phyloP scores from a whole-genome alignment of 2,888 invertebrate species.

The Sarcophaga caerulescens region DNA sequence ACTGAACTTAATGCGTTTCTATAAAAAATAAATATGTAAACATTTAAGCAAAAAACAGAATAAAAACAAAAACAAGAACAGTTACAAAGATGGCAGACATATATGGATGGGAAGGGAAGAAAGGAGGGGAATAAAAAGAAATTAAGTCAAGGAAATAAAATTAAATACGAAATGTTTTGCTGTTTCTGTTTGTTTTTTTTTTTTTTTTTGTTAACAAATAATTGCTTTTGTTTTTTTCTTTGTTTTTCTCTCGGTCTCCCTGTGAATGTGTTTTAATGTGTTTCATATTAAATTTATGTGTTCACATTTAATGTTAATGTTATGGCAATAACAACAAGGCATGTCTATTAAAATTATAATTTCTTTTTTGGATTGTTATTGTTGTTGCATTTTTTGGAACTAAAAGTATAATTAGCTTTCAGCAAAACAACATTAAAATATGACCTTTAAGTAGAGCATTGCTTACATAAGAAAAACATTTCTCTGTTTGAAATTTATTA shows the following conservation, averaged over 20 bases:
- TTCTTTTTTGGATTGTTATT: constrained; percentile 19
- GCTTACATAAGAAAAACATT: too few relatives aligned
- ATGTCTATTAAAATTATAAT: constrained; percentile 49
- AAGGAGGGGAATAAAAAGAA: not conserved
- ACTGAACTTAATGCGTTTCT: constrained; percentile 45
- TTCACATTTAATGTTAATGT: too few relatives aligned
- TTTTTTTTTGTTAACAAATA: not conserved
- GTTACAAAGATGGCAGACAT: not conserved
- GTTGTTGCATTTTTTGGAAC: too few relatives aligned
- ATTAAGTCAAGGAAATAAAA: constrained; percentile 7
- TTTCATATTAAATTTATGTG: too few relatives aligned
- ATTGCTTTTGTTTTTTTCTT: not conserved
- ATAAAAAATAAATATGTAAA: constrained; percentile 22
- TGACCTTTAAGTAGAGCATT: too few relatives aligned
- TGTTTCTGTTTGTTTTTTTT: too few relatives aligned
- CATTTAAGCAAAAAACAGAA: constrained; percentile 37
- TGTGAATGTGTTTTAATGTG: not conserved
- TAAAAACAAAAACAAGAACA: not conserved
- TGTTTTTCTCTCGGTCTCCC: not conserved
- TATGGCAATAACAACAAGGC: too few relatives aligned
- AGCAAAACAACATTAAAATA: too few relatives aligned
- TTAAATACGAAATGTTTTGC: constrained; percentile 13
- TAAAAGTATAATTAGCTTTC: constrained; percentile 32
- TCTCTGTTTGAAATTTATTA: too few relatives aligned
- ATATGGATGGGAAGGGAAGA: not conserved